phyloP scores from a whole-genome alignment of 2,888 invertebrate genomes.

The Macrophya annulata region DNA sequence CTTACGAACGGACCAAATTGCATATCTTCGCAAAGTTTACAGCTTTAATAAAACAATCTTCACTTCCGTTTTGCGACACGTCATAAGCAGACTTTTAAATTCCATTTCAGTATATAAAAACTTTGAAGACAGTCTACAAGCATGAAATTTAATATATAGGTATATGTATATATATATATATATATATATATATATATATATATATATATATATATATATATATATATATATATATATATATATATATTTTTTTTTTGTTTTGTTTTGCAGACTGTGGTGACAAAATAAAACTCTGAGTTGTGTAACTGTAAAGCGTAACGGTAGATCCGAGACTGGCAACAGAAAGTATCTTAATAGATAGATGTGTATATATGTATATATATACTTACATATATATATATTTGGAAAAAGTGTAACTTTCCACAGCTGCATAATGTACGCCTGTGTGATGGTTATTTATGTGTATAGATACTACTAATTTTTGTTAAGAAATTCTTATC shows the following conservation, averaged over 20 bases:
- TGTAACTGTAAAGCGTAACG: conserved; percentile 36
- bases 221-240: no score
- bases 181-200: no score
- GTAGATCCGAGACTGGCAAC: conserved; percentile 30
- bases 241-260: no score
- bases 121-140: background rate
- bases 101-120: background rate
- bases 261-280: conserved; percentile 31
- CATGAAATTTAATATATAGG: background rate
- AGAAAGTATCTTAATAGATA: conserved; percentile 10
- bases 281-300: conserved; percentile 30
- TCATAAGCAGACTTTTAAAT: background rate
- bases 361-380: background rate
- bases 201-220: no score
- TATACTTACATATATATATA: background rate
- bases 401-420: conserved; percentile 42
- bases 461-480: conserved; percentile 3
- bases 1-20: background rate
- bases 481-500: conserved; percentile 33
- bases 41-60: conserved; percentile 26
- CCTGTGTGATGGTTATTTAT: background rate
- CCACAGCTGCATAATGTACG: background rate
- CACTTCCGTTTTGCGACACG: background rate
- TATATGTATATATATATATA: background rate
- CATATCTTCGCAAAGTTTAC: conserved; percentile 4